These are phyloP conservation scores for Erannis defoliaria DNA, from an alignment of 2,888 invertebrate species.

Conservation along the genomic window DNA sequence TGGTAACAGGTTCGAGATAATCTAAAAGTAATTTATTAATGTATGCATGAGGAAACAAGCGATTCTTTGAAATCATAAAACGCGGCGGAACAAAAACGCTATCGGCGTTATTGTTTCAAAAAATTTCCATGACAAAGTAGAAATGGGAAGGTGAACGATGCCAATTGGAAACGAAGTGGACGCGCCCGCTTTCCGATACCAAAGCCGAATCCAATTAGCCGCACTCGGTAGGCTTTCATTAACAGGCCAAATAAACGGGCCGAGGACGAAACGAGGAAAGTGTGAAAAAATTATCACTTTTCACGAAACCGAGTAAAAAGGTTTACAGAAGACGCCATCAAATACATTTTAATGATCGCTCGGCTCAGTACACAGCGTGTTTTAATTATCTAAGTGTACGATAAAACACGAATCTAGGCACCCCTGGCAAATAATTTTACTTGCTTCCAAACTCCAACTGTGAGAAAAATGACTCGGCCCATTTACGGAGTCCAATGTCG, in stretches of 20 bases:
- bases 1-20: conserved; percentile 37
- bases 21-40: conserved; percentile 36
- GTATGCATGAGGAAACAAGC: conserved; percentile 36
- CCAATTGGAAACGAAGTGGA: conserved; percentile 55
- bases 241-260: conserved; percentile 68
- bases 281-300: conserved; percentile 55
- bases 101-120: conserved; percentile 41
- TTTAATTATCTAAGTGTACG: conserved; percentile 66
- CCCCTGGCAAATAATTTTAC: conserved; percentile 47
- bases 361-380: conserved; percentile 54
- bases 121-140: conserved; percentile 61
- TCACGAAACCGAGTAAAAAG: conserved; percentile 62
- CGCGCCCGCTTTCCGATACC: conserved; percentile 68
- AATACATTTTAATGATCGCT: conserved; percentile 66
- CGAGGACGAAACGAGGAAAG: conserved; percentile 44
- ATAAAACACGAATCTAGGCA: conserved; percentile 58
- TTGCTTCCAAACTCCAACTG: conserved; percentile 51
- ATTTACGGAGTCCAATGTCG: conserved; percentile 32
- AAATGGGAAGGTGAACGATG: conserved; percentile 64
- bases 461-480: conserved; percentile 50
- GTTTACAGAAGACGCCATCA: conserved; percentile 67
- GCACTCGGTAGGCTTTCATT: conserved; percentile 73
- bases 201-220: conserved; percentile 81
- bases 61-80: conserved; percentile 43
- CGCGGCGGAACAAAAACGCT: conserved; percentile 38